Evolutionary conservation across 1,140 invertebrate species (phyloP), one percentile per base, ranked within the genome.

Genomic region (Orius insidiosus): DNA sequence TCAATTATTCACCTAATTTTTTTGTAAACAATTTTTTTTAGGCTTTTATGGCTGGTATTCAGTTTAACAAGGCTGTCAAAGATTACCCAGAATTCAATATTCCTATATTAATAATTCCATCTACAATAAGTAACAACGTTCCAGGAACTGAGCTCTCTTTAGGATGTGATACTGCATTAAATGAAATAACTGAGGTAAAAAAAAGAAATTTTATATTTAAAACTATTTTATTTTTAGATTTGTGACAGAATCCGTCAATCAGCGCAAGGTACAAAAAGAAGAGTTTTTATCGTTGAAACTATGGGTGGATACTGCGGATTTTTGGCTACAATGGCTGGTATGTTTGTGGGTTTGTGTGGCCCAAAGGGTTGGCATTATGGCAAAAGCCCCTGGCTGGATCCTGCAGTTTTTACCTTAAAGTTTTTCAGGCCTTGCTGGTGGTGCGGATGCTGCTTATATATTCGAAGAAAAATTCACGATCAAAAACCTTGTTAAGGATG

Each of bases 221-320:
- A n/a, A n/a, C n/a, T 36, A 36, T 35, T 31, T 33, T 15, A 9
- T 36, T 40, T 10, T 45, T 52, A 80, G 76, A 97, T 97, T 55
- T 96, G 90, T 64, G 95, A 99, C 64, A 76, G 94, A 35, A 98
- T 94, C 56, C 73, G 88, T 11, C 88, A 93, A 58, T 93, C 87
- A 15, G 89, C 89, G 4, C 87, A 92, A 63, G 89, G 89, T 48
- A 93, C 88, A 0, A 93, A 93, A 60, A 74, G 88, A 7, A 74
- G 89, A 52, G 88, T 90, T 1, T 99, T 99, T 64, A 80, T 99
- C 13, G 86, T 99, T 53, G 96, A 99, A 70, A 98, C 93, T 0
- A 98, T 98, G 95, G 95, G 94, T 36, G 94, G 94, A 2, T 97
- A 83, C 65, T 98, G 94, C 63, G 95, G 96, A 16, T 98, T 98